Conservation (phyloP, 2,113 vertebrate species). For the Thomomys bottae region DNA sequence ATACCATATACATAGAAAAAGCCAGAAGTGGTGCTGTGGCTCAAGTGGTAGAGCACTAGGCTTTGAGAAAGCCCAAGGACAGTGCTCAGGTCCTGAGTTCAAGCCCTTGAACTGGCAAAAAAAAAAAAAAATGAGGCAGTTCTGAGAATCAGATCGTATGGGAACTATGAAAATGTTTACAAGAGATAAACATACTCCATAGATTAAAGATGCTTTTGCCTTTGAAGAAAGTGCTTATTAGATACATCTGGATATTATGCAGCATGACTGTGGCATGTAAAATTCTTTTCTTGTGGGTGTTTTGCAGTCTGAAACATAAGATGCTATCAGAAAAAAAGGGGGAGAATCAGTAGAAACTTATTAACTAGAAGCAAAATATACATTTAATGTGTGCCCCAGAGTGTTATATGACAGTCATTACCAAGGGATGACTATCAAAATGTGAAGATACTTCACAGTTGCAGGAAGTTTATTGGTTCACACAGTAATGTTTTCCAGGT, state of each 20-base stretch:
- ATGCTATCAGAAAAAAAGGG: background rate
- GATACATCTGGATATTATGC: conserved; percentile 43
- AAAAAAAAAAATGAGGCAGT: too few species aligned
- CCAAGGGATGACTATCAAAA: background rate
- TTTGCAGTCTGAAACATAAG: conserved; percentile 34
- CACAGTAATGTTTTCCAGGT: background rate
- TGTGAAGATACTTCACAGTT: background rate
- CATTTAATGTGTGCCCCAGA: background rate
- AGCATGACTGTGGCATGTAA: background rate
- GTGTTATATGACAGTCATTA: too few species aligned
- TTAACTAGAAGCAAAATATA: background rate
- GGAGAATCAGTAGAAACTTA: background rate
- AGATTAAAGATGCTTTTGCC: conserved; percentile 37
- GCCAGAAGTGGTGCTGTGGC: too few species aligned
- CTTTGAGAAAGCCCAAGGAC: too few species aligned
- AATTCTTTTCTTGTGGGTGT: conserved; percentile 28
- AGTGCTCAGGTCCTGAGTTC: too few species aligned
- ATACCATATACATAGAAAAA: too few species aligned
- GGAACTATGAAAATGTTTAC: conserved; percentile 3
- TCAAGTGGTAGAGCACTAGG: too few species aligned
- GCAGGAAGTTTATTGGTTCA: background rate
- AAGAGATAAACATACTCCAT: background rate
- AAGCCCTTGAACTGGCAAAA: too few species aligned
- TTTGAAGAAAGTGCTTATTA: conserved; percentile 57
- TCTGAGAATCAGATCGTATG: background rate